Evolutionary conservation across 2,113 vertebrate genomes (phyloP), one percentile per base, ranked within the genome.

Genomic region (Campylomormyrus numenius): DNA sequence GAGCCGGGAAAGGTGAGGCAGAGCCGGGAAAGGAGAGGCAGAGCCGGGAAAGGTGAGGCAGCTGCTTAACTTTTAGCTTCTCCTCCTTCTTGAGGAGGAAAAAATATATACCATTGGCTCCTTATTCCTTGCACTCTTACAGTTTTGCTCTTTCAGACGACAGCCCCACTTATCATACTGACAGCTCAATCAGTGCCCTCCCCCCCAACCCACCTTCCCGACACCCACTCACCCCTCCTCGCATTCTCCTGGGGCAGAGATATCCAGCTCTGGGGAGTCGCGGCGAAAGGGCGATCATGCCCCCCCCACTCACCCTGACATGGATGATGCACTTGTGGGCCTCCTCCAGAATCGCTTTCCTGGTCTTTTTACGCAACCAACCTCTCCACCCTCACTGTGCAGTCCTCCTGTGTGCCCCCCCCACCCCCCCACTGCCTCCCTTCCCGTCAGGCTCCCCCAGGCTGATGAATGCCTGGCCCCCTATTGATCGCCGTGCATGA

Each of bases 401-500:
- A 89, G 27, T 31, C 66, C 52, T 45, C 39, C 52, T 27, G 13
- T 62, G 2, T 31, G n/a, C 48, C 80, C 31, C 50, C 58, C 45
- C 24, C 88, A n/a, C 8, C 48, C 24, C 49, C 10, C 74, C 53
- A 27, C 35, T 8, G n/a, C 42, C 48, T 77, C 70, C 92, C 93
- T 92, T 88, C 50, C 17, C 89, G 89, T 91, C 90, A 35, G 35
- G 19, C 5, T 1, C 8, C 83, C 94, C 94, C 19, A 92, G 94
- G 94, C 95, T 97, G 97, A 97, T 97, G 97, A 97, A 97, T 97
- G 96, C 95, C 93, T 95, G 96, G 95, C 96, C 96, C 95, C 96
- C 96, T 98, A 98, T 98, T 98, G 97, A 98, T 97, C 96, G 95
- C 93, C 58, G 91, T 93, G 92, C 89, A 95, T 97, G 97, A 97